These are phyloP conservation scores for Siderastrea siderea DNA, from an alignment of 92 coral and sea anemone species.

Conservation along the genomic window DNA sequence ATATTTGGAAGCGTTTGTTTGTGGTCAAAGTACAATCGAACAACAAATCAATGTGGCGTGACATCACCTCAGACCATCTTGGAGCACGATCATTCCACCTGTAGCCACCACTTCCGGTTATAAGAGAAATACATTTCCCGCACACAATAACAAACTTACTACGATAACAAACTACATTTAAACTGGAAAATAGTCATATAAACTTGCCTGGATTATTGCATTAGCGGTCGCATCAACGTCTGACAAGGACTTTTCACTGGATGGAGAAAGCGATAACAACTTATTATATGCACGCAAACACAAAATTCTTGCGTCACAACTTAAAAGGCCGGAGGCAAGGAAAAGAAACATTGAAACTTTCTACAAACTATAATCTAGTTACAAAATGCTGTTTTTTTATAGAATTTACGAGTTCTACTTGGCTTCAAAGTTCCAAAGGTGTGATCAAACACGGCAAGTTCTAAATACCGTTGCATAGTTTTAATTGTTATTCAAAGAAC, in stretches of 20 bases:
- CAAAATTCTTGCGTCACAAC: neutral
- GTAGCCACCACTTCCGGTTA: slow-evolving; percentile 25
- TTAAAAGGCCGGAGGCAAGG: neutral
- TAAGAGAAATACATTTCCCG: neutral
- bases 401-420: neutral
- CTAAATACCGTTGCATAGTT: no score
- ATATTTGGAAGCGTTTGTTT: neutral
- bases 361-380: neutral
- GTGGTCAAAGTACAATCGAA: slow-evolving; percentile 8
- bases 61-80: slow-evolving; percentile 21
- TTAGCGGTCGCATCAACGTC: slow-evolving; percentile 18
- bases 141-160: no score
- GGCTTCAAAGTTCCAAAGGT: neutral
- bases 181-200: neutral
- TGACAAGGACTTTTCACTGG: slow-evolving; percentile 39
- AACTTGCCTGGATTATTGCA: slow-evolving; percentile 30
- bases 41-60: neutral
- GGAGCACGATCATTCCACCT: slow-evolving; percentile 23
- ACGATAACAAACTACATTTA: neutral
- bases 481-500: neutral
- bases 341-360: neutral
- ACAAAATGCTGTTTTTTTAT: no score
- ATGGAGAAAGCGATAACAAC: neutral
- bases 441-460: neutral
- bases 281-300: no score